Percentiles rank a stretch among this genome's conserved stretches.
phyloP scores from a whole-genome alignment of 2,113 vertebrate genomes.

The Saguinus midas region DNA sequence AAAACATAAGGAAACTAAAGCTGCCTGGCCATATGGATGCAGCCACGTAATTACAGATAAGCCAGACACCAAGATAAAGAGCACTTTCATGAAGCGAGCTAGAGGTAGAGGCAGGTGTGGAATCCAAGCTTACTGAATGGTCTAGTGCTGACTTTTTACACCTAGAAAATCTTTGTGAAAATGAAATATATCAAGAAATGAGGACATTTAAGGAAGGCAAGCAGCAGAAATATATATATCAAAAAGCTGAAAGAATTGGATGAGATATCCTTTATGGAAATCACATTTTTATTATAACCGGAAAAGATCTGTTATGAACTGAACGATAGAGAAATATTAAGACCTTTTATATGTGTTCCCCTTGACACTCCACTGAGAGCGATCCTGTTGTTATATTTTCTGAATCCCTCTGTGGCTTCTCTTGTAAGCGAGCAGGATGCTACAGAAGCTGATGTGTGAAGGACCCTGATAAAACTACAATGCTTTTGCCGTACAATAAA shows the following conservation, averaged over 20 bases:
- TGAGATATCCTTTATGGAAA: constrained; percentile 49
- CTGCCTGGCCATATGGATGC: background rate
- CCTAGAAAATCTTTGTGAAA: constrained; percentile 8
- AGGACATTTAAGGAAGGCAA: background rate
- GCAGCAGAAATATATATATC: background rate
- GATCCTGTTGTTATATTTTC: background rate
- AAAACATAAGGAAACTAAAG: background rate
- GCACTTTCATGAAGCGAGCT: background rate
- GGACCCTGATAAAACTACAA: constrained; percentile 33
- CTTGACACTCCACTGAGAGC: background rate
- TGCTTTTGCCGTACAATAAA: constrained; percentile 61
- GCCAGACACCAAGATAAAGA: background rate
- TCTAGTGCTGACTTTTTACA: background rate
- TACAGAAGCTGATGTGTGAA: constrained; percentile 1
- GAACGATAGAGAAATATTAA: constrained; percentile 63
- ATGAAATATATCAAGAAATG: constrained; percentile 26
- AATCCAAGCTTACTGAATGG: background rate
- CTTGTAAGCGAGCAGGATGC: constrained; percentile 52
- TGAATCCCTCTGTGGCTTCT: background rate
- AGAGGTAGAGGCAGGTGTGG: background rate
- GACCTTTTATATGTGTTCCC: constrained; percentile 51
- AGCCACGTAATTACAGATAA: background rate
- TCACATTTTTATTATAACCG: constrained; percentile 41
- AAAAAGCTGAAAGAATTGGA: constrained; percentile 32
- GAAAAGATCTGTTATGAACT: constrained; percentile 5